Percentiles rank a stretch among this genome's conserved stretches.
Evolutionary conservation across 2,888 invertebrate genomes (phyloP).

Genomic region (Ichneumoninae sp.): DNA sequence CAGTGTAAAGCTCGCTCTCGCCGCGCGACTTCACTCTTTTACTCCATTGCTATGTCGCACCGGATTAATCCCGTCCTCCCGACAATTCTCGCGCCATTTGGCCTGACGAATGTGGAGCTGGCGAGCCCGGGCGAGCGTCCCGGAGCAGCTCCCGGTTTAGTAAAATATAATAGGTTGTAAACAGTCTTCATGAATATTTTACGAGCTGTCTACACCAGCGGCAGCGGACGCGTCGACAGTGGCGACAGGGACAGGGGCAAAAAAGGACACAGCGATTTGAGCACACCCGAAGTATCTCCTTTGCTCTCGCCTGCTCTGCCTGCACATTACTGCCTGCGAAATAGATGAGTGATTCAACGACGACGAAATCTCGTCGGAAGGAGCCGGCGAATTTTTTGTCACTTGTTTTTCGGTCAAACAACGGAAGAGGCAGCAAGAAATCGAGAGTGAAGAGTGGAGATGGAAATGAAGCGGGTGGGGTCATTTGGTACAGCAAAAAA

Average conservation of each 20-base stretch:
- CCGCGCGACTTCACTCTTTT: constrained; percentile 55
- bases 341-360: constrained; percentile 63
- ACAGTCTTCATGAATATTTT: constrained; percentile 74
- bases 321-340: constrained; percentile 14
- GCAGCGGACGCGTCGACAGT: constrained; percentile 28
- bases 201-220: constrained; percentile 65
- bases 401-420: constrained; percentile 15
- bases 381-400: constrained; percentile 43
- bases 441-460: constrained; percentile 49
- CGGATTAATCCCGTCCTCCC: constrained; percentile 65
- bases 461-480: not conserved
- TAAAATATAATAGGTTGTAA: constrained; percentile 73
- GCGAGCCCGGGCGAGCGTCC: constrained; percentile 55
- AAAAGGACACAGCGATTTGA: constrained; percentile 52
- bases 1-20: constrained; percentile 41
- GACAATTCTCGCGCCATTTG: constrained; percentile 70
- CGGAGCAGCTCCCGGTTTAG: constrained; percentile 56
- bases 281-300: constrained; percentile 33
- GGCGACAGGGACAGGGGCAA: constrained; percentile 21
- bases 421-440: constrained; percentile 32
- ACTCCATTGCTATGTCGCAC: constrained; percentile 43
- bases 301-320: constrained; percentile 2
- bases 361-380: constrained; percentile 37
- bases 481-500: constrained; percentile 11
- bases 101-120: constrained; percentile 65